Percentiles rank a stretch among this genome's conserved stretches.
Evolutionary conservation across 2,888 invertebrate species (phyloP).

Genomic region (Argyresthia albistria): DNA sequence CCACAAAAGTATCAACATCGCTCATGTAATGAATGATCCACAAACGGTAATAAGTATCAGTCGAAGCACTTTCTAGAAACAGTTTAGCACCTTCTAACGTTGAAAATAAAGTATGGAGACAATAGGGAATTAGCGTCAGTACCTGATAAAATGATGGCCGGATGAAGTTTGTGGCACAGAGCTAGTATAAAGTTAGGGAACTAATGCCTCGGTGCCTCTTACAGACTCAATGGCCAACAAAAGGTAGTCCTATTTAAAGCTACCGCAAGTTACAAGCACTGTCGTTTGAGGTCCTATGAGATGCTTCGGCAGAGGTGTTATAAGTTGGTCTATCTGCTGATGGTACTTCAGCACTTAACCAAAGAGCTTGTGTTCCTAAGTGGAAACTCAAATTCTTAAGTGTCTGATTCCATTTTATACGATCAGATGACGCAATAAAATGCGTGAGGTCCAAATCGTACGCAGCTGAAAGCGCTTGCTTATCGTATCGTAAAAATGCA

Average conservation of each 20-base stretch:
- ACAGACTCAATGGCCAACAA: constrained; percentile 3
- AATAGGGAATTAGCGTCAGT: no score
- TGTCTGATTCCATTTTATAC: no score
- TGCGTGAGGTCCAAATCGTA: background rate
- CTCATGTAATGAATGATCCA: no score
- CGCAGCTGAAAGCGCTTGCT: background rate
- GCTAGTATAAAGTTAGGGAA: constrained; percentile 33
- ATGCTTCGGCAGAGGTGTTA: no score
- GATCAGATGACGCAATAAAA: background rate
- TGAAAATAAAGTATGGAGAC: no score
- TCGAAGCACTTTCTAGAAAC: background rate
- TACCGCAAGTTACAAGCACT: background rate
- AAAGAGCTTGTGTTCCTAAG: background rate
- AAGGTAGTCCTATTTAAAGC: background rate
- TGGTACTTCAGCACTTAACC: background rate
- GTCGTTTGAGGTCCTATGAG: no score
- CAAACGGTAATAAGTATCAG: no score
- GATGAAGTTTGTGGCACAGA: constrained; percentile 6
- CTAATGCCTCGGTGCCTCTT: constrained; percentile 22
- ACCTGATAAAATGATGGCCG: background rate
- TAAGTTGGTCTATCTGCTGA: constrained; percentile 6
- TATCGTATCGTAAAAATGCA: background rate
- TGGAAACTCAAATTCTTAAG: background rate
- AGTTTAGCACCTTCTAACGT: background rate
- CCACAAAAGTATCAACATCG: no score